Conservation (phyloP, 2,113 vertebrate species). For the Periophthalmus modestus region DNA sequence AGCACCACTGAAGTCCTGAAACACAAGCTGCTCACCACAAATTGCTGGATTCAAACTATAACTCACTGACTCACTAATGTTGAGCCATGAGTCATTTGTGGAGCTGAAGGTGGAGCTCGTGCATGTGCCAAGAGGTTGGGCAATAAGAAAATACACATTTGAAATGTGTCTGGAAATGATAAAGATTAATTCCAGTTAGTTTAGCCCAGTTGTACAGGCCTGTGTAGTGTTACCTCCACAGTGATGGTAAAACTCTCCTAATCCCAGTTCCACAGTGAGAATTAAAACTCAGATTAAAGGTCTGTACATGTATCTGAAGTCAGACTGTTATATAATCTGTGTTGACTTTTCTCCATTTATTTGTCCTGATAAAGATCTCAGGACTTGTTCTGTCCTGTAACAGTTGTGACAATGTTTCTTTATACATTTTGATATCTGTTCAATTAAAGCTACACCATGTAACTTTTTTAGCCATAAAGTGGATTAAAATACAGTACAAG, state of each 20-base stretch:
- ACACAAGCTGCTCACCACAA: background rate
- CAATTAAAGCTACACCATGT: no score
- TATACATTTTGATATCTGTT: no score
- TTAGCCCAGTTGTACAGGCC: no score
- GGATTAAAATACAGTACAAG: no score
- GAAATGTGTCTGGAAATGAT: background rate
- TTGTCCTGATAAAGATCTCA: background rate
- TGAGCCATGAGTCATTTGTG: background rate
- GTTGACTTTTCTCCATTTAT: background rate
- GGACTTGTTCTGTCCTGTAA: background rate
- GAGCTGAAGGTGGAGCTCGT: background rate
- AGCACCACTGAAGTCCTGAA: background rate
- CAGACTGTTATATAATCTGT: background rate
- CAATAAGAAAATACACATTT: background rate
- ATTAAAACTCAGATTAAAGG: no score
- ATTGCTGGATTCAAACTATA: background rate
- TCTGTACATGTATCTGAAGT: background rate
- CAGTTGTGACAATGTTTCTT: no score
- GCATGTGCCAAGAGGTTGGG: background rate
- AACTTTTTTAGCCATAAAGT: no score
- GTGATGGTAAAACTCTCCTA: no score
- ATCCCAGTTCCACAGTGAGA: no score
- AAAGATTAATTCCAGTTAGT: no score
- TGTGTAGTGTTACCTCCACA: no score
- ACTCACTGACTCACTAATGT: background rate